Evolutionary conservation across 37 sponge, comb jelly and placozoan species (phyloP).

Genomic region (Lycopodina hypogea): DNA sequence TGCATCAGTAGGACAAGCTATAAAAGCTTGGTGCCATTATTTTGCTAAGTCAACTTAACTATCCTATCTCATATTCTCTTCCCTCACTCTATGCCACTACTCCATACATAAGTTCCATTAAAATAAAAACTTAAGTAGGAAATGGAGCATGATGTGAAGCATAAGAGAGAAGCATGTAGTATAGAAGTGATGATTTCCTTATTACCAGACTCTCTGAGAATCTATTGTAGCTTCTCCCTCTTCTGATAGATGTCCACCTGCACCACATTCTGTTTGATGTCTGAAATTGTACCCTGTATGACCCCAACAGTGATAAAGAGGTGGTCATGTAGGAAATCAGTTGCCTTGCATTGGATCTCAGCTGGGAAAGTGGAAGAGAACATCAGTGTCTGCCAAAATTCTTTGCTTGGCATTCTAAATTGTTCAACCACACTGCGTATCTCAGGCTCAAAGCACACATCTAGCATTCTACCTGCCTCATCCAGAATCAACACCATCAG

Average conservation of each 20-base stretch:
- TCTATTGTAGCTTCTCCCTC: conserved; percentile 76
- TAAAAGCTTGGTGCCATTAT: too few species aligned
- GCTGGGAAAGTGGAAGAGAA: conserved; percentile 96
- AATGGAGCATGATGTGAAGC: too few species aligned
- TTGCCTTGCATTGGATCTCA: conserved; percentile 82
- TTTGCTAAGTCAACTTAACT: too few species aligned
- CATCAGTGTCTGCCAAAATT: conserved; percentile 87
- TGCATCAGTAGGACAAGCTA: too few species aligned
- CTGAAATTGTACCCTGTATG: conserved; percentile 76
- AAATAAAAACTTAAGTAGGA: too few species aligned
- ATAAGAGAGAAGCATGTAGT: neutral
- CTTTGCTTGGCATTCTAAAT: conserved; percentile 61
- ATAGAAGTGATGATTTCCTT: too few species aligned
- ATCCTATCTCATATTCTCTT: too few species aligned
- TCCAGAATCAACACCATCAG: conserved; percentile 83
- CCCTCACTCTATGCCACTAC: too few species aligned
- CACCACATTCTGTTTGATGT: conserved; percentile 82
- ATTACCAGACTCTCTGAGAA: conserved; percentile 65
- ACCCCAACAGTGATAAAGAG: conserved; percentile 88
- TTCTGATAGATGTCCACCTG: conserved; percentile 75
- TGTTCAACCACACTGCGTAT: conserved; percentile 68
- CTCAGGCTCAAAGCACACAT: conserved; percentile 89
- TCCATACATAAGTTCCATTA: too few species aligned
- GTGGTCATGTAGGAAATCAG: conserved; percentile 84
- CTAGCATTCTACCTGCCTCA: conserved; percentile 97